Evolutionary conservation across 1,140 invertebrate genomes (phyloP), one percentile per base, ranked within the genome.

Genomic region (Megathymus violae): DNA sequence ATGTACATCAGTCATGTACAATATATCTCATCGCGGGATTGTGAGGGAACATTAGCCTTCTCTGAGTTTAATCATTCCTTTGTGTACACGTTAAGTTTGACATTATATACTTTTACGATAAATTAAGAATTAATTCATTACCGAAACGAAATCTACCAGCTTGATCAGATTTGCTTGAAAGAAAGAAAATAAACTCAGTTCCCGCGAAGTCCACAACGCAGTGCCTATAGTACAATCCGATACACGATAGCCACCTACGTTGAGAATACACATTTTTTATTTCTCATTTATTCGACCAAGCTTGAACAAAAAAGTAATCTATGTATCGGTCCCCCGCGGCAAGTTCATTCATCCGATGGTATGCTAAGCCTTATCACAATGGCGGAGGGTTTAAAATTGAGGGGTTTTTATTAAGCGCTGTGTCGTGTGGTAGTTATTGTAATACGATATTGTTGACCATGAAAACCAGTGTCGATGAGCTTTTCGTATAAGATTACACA

Each of bases 401-500:
- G 54, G 19, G 25, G 15, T 63, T 63, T 62, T 38, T 1, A 62
- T 47, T 62, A 67, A 67, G 47, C 50, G 62, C 59, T 54, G 54
- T 60, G 62, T 38, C 19, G 48, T 64, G 64, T 67, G 51, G 69
- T 56, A 50, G 64, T 78, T 66, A 71, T 69, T 65, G 75, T 90
- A 88, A 90, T 76, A 78, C 65, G 83, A 90, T 82, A 88, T 86
- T 81, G 74, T 80, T 75, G 76, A 79, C 81, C 76, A 79, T 83
- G 82, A 86, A 88, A 87, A 78, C 75, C 81, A 85, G 74, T 85
- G 86, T 87, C 82, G 80, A 82, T 88, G 84, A 83, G 88, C 88
- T 88, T 90, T 74, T 77, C 81, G 82, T 89, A 89, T 90, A 83
- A 84, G 80, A 83, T 90, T 90, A 88, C 88, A 67, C 62, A 82